Evolutionary conservation across 2,113 vertebrate genomes (phyloP).

Genomic region (Brachirus orientalis): DNA sequence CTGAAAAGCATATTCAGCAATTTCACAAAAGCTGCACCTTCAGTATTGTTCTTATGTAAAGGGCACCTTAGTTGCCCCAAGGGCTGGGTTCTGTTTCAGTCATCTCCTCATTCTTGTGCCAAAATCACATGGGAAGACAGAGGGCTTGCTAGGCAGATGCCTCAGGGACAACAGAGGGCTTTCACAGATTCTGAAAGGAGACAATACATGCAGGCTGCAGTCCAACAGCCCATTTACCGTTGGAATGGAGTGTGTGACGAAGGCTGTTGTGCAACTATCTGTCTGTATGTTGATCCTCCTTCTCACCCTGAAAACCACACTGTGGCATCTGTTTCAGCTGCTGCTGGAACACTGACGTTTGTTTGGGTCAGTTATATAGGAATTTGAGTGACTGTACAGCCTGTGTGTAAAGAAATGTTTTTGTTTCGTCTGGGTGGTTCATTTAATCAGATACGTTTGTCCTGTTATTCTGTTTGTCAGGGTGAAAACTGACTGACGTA

Average conservation of each 20-base stretch:
- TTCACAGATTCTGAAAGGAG: slow-evolving; percentile 70
- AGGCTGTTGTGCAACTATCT: slow-evolving; percentile 62
- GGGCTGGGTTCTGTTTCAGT: slow-evolving; percentile 50
- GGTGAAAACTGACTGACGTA: slow-evolving; percentile 41
- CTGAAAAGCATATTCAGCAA: slow-evolving; percentile 1
- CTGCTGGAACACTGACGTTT: slow-evolving; percentile 41
- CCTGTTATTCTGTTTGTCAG: slow-evolving; percentile 12
- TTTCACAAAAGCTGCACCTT: slow-evolving; percentile 23
- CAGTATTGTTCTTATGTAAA: slow-evolving; percentile 43
- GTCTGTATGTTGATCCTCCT: slow-evolving; percentile 52
- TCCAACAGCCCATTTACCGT: slow-evolving; percentile 72
- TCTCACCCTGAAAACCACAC: slow-evolving; percentile 52
- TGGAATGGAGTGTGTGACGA: slow-evolving; percentile 73
- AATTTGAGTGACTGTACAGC: slow-evolving; percentile 60
- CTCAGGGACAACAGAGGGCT: slow-evolving; percentile 73
- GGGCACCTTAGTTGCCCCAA: slow-evolving; percentile 37
- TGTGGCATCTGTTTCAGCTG: slow-evolving; percentile 60
- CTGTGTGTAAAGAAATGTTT: slow-evolving; percentile 24
- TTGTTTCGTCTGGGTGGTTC: slow-evolving; percentile 35
- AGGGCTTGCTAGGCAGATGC: slow-evolving; percentile 69
- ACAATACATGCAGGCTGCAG: slow-evolving; percentile 74
- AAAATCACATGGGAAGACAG: slow-evolving; percentile 69
- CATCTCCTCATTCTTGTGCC: slow-evolving; percentile 43
- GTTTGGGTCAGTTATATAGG: slow-evolving; percentile 44
- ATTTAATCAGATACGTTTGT: slow-evolving; percentile 42